Percentiles rank a stretch among this genome's conserved stretches.
Conservation (phyloP, 2,797 vertebrate species). For the Falco rusticolus region DNA sequence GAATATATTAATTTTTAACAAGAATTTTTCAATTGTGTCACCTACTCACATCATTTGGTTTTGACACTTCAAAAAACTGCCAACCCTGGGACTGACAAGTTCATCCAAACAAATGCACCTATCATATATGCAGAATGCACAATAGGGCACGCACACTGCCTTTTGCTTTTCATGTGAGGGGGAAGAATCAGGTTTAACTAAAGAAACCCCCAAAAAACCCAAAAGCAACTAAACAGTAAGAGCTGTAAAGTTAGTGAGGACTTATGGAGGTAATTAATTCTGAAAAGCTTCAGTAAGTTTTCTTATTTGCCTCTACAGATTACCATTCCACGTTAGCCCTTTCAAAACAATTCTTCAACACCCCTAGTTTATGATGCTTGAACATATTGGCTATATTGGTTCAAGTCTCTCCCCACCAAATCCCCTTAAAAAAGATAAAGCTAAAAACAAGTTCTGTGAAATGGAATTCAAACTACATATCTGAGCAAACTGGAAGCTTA, state of each 20-base stretch:
- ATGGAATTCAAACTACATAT: neutral
- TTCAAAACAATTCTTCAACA: neutral
- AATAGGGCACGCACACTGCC: neutral
- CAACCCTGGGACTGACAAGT: neutral
- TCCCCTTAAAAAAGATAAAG: neutral
- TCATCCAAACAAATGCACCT: neutral
- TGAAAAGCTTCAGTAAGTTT: neutral
- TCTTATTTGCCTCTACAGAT: neutral
- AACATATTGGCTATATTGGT: neutral
- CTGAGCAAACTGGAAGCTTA: neutral
- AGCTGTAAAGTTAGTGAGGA: neutral
- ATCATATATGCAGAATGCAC: neutral
- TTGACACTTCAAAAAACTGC: neutral
- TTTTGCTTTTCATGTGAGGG: neutral
- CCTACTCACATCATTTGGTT: neutral
- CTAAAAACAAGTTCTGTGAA: neutral
- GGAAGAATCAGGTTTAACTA: neutral
- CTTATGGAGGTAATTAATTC: neutral
- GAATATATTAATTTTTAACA: neutral
- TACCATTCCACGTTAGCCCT: neutral
- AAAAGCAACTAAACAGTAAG: neutral
- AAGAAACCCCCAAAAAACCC: neutral
- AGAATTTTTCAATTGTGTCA: neutral
- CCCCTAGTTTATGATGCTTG: neutral
- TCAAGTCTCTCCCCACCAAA: neutral